These are phyloP conservation scores for Corythornis vintsioides DNA, from an alignment of 2,113 vertebrate species.

Conservation along the genomic window DNA sequence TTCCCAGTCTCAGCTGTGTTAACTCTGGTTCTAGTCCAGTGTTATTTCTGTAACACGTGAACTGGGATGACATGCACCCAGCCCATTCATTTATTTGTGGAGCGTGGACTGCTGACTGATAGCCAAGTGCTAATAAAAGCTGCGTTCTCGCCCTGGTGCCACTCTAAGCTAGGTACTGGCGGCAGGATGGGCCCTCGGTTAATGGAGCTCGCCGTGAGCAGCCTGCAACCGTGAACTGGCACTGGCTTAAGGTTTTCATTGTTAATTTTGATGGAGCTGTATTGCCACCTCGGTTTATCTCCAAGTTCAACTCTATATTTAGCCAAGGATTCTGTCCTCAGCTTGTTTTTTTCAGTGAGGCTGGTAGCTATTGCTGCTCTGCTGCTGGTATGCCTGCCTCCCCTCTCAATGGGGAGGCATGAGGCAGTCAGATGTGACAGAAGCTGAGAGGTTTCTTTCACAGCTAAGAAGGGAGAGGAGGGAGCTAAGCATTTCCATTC, in stretches of 20 bases:
- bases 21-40: constrained; percentile 32
- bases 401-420: constrained; percentile 61
- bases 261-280: neutral
- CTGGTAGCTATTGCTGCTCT: neutral
- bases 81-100: constrained; percentile 47
- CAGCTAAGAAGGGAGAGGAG: constrained; percentile 39
- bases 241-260: neutral
- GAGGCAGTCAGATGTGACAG: constrained; percentile 70
- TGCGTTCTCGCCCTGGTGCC: neutral
- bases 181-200: neutral
- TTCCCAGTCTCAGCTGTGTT: neutral
- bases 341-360: neutral
- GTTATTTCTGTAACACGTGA: constrained; percentile 41
- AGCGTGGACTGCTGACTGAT: neutral
- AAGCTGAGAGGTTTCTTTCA: constrained; percentile 56
- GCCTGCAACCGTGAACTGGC: neutral
- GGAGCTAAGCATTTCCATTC: constrained; percentile 56
- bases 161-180: neutral
- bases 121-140: constrained; percentile 33
- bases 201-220: neutral
- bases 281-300: neutral
- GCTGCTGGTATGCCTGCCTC: constrained; percentile 37
- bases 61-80: neutral
- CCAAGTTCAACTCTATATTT: neutral
- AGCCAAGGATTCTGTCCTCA: constrained; percentile 17